phyloP scores from a whole-genome alignment of 2,888 invertebrate species.

The Melinaea menophilus region DNA sequence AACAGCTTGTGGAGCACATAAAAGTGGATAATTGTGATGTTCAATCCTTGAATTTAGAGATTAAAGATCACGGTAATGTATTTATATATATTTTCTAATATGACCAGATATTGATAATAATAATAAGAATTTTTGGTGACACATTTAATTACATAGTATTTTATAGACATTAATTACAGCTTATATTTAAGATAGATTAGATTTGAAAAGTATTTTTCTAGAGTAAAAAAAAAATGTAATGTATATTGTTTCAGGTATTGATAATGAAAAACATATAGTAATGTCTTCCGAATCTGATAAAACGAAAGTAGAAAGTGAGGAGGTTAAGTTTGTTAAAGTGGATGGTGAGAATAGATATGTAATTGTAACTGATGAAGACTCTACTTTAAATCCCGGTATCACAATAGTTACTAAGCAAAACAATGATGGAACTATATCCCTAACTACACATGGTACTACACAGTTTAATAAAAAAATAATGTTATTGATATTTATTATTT shows the following conservation, averaged over 20 bases:
- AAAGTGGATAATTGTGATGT: conserved; percentile 54
- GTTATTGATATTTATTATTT: background rate
- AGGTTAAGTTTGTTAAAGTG: conserved; percentile 54
- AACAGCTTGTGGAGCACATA: conserved; percentile 78
- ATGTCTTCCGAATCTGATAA: conserved; percentile 11
- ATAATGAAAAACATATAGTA: conserved; percentile 5
- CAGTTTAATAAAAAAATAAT: background rate
- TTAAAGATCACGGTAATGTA: conserved; percentile 20
- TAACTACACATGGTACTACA: conserved; percentile 56
- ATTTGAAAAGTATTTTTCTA: no score
- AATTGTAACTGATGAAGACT: conserved; percentile 48
- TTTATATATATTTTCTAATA: conserved; percentile 18
- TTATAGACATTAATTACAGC: no score
- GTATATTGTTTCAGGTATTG: background rate
- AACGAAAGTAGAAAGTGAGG: conserved; percentile 31
- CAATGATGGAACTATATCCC: conserved; percentile 65
- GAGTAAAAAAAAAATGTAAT: no score
- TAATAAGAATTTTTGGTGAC: no score
- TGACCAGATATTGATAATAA: background rate
- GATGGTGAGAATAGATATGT: conserved; percentile 54
- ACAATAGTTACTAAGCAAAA: conserved; percentile 64
- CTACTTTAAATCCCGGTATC: conserved; percentile 37
- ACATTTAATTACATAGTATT: no score
- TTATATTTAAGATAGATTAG: no score
- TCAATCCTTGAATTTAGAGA: conserved; percentile 23